Base-by-base conservation (phyloP, 2,888 invertebrate genomes). In the Agrotis segetum region DNA sequence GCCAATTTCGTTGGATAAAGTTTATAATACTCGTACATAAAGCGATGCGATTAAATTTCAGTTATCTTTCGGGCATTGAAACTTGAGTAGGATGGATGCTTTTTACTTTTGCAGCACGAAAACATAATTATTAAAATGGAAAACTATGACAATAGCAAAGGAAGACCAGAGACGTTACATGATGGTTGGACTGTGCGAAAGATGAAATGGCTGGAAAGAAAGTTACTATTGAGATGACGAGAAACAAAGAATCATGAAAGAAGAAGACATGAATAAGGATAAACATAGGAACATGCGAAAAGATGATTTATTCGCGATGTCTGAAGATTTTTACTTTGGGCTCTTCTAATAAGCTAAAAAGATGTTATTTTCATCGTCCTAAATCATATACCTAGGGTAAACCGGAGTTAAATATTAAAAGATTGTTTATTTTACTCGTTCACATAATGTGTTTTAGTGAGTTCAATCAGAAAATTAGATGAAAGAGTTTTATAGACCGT, bases 1-100 rank as follows among this genome's bases (percentile, higher is more conserved):
- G 75, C 82, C 69, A 70, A 79, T 82, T 76, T 78, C 74, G 68
- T 74, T 80, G 65, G 64, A 74, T 74, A 70, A 74, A 74, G 71
- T 74, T 84, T 79, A 74, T 63, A 78, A 64, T 70, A n/a, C n/a
- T n/a, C n/a, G n/a, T n/a, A 80, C 59, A 72, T 66, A 64, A 46
- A 55, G 58, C 47, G 47, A 67, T 58, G 66, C 75, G 66, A 81
- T 74, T 81, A 71, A 78, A 74, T 81, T 80, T 68, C 78, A 74
- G 70, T 74, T 78, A 68, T 24, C 55, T 80, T 68, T 71, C 68
- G n/a, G 50, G 34, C 52, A 24, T 44, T 16, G n/a, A n/a, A n/a
- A n/a, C n/a, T n/a, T n/a, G 62, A 47, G 40, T n/a, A 58, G 19
- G 2, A 46, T 58, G 24, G 49, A 21, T 61, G 17, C 16, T 63